Base-by-base conservation (phyloP, 2,797 vertebrate species). In the Peromyscus nudipes region DNA sequence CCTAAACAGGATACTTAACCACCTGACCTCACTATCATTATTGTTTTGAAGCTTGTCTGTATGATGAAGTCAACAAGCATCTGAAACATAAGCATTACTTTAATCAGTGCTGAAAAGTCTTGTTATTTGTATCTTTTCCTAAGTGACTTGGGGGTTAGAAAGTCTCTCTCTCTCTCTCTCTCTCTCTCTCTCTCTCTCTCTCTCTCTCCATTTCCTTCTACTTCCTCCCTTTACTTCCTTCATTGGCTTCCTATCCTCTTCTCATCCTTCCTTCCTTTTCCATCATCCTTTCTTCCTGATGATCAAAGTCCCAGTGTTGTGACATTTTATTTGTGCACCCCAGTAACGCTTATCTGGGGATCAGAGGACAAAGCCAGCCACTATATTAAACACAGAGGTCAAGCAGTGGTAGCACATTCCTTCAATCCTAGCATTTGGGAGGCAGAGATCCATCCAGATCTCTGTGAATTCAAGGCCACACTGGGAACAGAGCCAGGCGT, bases 151-250 rank as follows among this genome's bases (percentile, higher is more conserved):
- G 14, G 12, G 12, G 4, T 71, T 71, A 37, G 5, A 52, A 16
- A 71, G 71, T 27, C 14, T 67, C 2, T 46, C 62, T 3, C 4
- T 46, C 1, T 1, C 8, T 14, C 52, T 52, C 9, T 27, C 46
- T 52, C 23, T 3, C 4, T 46, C 1, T 1, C 8, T 25, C 7
- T 12, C 6, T 40, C 2, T 1, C 6, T 25, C 14, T 67, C 2
- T 46, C 62, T 3, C 4, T 46, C 0, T 1, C 8, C 19, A 23
- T 14, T 2, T 65, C 10, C 17, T 49, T 62, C 29, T 40, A 25
- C 13, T 2, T n/a, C 13, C 0, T 69, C 17, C 13, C 4, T 37
- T 55, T 34, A 29, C 8, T 55, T 62, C 4, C 14, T 84, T 83
- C 13, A 31, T 62, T 69, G 40, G 13, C 25, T 40, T 49, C 23